Percentiles rank a stretch among this genome's conserved stretches.
Evolutionary conservation across 2,797 vertebrate species (phyloP).

Genomic region (Pangasius macronema): DNA sequence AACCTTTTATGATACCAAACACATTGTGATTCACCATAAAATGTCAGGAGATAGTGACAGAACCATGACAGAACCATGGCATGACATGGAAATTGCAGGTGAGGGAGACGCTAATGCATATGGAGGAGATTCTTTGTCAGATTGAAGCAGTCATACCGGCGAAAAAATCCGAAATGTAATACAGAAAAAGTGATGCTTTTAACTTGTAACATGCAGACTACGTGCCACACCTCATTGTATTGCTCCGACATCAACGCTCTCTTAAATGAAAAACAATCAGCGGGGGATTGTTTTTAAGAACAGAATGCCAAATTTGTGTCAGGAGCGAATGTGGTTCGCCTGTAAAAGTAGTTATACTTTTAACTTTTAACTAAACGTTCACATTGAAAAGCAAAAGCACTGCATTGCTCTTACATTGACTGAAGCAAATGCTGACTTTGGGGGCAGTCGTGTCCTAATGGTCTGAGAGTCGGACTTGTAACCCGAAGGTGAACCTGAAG

Average conservation of each 20-base stretch:
- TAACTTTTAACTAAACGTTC: no score
- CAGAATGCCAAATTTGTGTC: neutral
- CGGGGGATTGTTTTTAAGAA: neutral
- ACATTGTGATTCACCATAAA: neutral
- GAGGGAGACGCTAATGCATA: neutral
- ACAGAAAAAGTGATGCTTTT: neutral
- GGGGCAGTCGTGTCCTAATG: no score
- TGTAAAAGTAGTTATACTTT: neutral
- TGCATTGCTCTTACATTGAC: neutral
- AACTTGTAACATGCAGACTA: neutral
- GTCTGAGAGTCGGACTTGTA: no score
- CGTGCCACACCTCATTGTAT: neutral
- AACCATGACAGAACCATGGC: neutral
- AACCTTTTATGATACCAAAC: neutral
- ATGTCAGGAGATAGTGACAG: neutral
- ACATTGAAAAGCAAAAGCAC: neutral
- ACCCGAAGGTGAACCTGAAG: no score
- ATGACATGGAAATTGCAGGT: conserved; percentile 2
- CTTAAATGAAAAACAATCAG: neutral
- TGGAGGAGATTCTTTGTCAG: neutral
- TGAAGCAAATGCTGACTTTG: no score
- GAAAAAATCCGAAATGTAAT: neutral
- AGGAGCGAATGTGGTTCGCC: no score
- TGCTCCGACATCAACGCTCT: neutral
- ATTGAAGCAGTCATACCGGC: neutral